Base-by-base conservation (phyloP, 2,113 vertebrate species). In the Hippoglossus stenolepis region DNA sequence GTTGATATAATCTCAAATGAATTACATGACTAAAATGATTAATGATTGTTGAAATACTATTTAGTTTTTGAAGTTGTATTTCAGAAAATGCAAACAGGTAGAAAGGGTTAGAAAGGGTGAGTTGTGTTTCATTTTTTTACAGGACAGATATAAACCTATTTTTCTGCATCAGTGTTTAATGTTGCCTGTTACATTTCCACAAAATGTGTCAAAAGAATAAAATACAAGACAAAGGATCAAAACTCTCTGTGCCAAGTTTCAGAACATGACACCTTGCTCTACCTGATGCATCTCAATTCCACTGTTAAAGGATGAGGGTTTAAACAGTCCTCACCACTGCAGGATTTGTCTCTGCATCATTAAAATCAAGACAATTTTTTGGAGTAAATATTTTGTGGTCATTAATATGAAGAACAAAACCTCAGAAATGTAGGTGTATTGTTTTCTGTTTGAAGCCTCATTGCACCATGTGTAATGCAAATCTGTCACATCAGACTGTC, bases 401-500 rank as follows among this genome's bases (percentile, higher is more conserved):
- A 14, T 53, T 69, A 67, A 43, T 31, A 28, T 18, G 3, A 28
- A 51, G 17, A 35, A 65, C 24, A 57, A 64, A 65, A 53, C 3
- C 31, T 31, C 58, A 26, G 21, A 77, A 78, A 69, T 60, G 35
- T 51, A 66, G 26, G 17, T 72, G 62, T 13, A 73, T 45, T 73
- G 14, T 18, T 26, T 31, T 31, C 31, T 85, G 54, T 77, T 80
- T 84, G 85, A 89, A 88, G 75, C 58, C 45, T 65, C 54, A 21
- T 47, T 67, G 43, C 28, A 5, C 20, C 59, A 62, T 86, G 64
- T 82, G 70, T 77, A 70, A 80, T 79, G 79, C 75, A 86, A 73
- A 86, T 84, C 35, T 74, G 59, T 47, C 80, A 82, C 69, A 73
- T 75, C 82, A 82, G 72, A 79, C 79, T 65, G 83, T 71, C 58